phyloP scores from a whole-genome alignment of 2,888 invertebrate species.

The Philhelius pedissequus region DNA sequence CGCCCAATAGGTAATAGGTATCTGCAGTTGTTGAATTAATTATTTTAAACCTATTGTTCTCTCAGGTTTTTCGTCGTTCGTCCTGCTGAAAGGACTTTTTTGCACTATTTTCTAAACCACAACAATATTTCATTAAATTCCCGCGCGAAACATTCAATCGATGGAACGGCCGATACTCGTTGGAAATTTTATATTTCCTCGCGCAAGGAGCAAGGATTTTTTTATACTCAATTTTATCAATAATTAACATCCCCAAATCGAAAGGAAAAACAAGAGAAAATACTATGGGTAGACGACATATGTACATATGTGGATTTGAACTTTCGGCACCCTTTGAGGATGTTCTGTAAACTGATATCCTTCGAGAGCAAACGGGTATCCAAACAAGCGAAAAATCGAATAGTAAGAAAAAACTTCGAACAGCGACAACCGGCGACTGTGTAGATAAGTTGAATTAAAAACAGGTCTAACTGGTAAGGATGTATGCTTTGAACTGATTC shows the following conservation, averaged over 20 bases:
- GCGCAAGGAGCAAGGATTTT: neutral
- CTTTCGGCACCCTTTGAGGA: neutral
- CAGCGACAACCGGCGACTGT: neutral
- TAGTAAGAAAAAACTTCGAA: neutral
- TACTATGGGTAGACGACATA: neutral
- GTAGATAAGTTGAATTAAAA: neutral
- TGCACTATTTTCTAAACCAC: constrained; percentile 10
- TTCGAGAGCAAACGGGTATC: neutral
- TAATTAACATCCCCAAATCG: neutral
- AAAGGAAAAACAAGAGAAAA: neutral
- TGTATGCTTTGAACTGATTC: constrained; percentile 63
- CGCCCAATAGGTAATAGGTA: no score
- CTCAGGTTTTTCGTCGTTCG: neutral
- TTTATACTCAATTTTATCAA: neutral
- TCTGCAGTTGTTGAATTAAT: constrained; percentile 23
- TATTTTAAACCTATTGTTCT: constrained; percentile 18
- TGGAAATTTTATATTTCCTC: constrained; percentile 36
- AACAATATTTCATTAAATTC: constrained; percentile 49
- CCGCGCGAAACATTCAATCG: constrained; percentile 56
- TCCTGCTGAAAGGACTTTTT: neutral
- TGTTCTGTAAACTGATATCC: neutral
- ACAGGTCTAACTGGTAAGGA: constrained; percentile 34
- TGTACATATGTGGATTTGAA: neutral
- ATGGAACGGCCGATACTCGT: neutral
- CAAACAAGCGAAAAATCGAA: constrained; percentile 3